Conservation (phyloP, 2,888 invertebrate genomes). For the Agrochola macilenta region DNA sequence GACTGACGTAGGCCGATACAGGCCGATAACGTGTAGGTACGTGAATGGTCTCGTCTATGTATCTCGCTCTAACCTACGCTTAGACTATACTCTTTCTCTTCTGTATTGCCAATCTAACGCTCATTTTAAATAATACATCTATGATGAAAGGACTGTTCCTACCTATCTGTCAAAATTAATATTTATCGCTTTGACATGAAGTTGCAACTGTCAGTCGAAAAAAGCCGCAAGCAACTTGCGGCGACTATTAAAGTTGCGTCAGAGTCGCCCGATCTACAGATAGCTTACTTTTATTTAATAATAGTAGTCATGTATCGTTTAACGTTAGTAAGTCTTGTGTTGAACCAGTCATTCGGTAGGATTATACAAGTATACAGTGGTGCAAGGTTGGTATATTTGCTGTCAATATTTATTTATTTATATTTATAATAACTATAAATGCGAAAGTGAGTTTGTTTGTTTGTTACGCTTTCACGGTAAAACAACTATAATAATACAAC, state of each 20-base stretch:
- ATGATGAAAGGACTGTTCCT: neutral
- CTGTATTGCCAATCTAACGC: too few species aligned
- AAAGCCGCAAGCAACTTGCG: neutral
- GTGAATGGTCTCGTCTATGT: too few species aligned
- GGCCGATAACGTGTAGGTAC: too few species aligned
- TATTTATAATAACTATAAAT: too few species aligned
- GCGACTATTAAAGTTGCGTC: conserved; percentile 29
- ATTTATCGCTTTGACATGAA: too few species aligned
- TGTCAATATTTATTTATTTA: neutral
- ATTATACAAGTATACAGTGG: conserved; percentile 2
- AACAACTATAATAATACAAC: too few species aligned
- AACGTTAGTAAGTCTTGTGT: conserved; percentile 23
- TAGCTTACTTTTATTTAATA: conserved; percentile 11
- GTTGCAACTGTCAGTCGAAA: neutral
- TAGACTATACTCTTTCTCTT: too few species aligned
- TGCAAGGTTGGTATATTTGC: conserved; percentile 18
- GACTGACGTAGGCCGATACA: too few species aligned
- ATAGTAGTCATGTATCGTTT: conserved; percentile 13
- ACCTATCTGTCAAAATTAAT: neutral
- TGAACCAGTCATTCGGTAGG: conserved; percentile 3
- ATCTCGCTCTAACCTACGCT: too few species aligned
- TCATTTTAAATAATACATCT: too few species aligned
- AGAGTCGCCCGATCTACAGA: conserved; percentile 3
- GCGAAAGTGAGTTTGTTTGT: too few species aligned
- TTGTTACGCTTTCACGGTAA: too few species aligned